Percentiles rank a stretch among this genome's conserved stretches.
Conservation (phyloP, 1,140 invertebrate genomes). For the Drosophila kepulauana region DNA sequence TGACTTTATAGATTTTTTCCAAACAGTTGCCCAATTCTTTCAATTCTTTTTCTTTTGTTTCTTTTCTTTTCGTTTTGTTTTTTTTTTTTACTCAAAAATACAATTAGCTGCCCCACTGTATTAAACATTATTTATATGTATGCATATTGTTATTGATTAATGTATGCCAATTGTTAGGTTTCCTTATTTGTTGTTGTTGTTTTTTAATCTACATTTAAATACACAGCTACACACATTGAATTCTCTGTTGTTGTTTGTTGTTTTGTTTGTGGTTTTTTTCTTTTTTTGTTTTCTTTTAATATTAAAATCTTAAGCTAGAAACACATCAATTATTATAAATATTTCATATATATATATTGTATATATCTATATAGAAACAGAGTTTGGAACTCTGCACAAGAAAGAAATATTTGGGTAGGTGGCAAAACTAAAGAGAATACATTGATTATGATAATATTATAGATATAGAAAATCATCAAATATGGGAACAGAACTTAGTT, state of each 20-base stretch:
- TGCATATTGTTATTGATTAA: slow-evolving; percentile 38
- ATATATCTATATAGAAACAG: slow-evolving; percentile 57
- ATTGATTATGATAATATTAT: slow-evolving; percentile 55
- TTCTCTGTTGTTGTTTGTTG: slow-evolving; percentile 42
- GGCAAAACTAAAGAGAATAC: slow-evolving; percentile 53
- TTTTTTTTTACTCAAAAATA: slow-evolving; percentile 50
- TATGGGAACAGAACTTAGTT: slow-evolving; percentile 46
- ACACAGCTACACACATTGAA: slow-evolving; percentile 64
- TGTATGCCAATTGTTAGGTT: slow-evolving; percentile 51
- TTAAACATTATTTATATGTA: slow-evolving; percentile 20
- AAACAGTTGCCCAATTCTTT: slow-evolving; percentile 65
- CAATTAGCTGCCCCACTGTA: slow-evolving; percentile 51
- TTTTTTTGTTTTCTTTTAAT: slow-evolving; percentile 54
- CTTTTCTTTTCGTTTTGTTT: neutral
- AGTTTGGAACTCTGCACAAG: slow-evolving; percentile 67
- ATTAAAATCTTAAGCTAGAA: slow-evolving; percentile 78
- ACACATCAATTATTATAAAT: slow-evolving; percentile 79
- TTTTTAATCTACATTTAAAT: slow-evolving; percentile 56
- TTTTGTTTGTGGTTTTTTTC: slow-evolving; percentile 23
- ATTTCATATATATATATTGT: slow-evolving; percentile 65
- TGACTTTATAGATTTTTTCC: slow-evolving; percentile 83
- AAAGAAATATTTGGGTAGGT: slow-evolving; percentile 19
- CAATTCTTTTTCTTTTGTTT: slow-evolving; percentile 31
- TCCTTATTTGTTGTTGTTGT: slow-evolving; percentile 41
- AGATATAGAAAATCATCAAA: slow-evolving; percentile 31